Evolutionary conservation across 2,888 invertebrate genomes (phyloP), one percentile per base, ranked within the genome.

Genomic region (Arctia plantaginis): DNA sequence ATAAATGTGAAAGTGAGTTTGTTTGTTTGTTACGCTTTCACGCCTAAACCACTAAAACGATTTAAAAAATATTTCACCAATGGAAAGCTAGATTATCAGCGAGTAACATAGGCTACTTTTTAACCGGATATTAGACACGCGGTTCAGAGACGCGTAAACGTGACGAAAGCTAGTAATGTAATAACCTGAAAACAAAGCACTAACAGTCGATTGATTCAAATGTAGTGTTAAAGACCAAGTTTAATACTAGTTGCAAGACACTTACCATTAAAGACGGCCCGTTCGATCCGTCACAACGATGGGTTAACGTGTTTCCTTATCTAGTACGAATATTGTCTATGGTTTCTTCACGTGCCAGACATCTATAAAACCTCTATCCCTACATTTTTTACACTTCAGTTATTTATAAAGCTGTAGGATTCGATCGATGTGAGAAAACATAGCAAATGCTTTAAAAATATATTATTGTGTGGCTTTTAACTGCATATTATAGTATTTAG

Each of bases 291-390:
- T 55, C n/a, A 55, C 23, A 55, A 3, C 8, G 27, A 0, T 27
- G 4, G 27, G 27, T 55, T 33, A 64, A 33, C 33, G 23, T 33
- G 6, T 51, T 30, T 68, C 47, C 67, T 66, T 18, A 67, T 67
- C 67, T 67, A 67, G 8, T 12, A 3, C 30, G 20, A 30, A 41
- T 20, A 41, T 62, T 39, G n/a, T 69, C 69, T 59, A 41, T 64
- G 44, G 23, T 30, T 44, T 39, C 33, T 59, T 27, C 59, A 69
- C 69, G 73, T 64, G 27, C 47, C 69, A 27, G 12, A 69, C 71
- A 75, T 77, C 75, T 64, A 77, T 77, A 75, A 71, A 69, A 47
- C 55, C 41, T 30, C 59, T 30, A 66, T 66, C 69, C 65, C 55
- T 65, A 33, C 55, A 66, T 47, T 62, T 71, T 65, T 69, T 64